Percentiles rank a stretch among this genome's conserved stretches.
These are phyloP conservation scores for Sebastes minor DNA, from an alignment of 2,797 vertebrate species.

Conservation along the genomic window DNA sequence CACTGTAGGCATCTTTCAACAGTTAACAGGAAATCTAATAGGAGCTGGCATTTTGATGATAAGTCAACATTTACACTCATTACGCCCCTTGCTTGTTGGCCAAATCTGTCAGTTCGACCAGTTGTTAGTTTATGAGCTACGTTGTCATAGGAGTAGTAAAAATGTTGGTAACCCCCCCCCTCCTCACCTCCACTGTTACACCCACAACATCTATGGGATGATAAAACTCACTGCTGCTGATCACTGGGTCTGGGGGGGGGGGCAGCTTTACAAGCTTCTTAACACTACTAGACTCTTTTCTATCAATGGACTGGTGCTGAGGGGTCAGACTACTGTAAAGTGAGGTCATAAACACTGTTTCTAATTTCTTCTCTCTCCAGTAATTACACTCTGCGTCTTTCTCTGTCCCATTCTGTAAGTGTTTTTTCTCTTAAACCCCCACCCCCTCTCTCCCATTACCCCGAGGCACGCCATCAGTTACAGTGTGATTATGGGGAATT, in stretches of 20 bases:
- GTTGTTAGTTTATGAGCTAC: conserved; percentile 68
- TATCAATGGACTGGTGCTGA: conserved; percentile 50
- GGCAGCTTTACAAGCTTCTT: conserved; percentile 66
- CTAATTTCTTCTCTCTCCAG: neutral
- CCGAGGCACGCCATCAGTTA: conserved; percentile 18
- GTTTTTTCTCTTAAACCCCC: neutral
- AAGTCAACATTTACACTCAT: conserved; percentile 59
- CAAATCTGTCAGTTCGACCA: conserved; percentile 58
- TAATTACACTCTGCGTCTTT: neutral
- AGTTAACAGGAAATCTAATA: conserved; percentile 41
- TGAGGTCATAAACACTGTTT: conserved; percentile 25
- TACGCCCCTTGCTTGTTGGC: conserved; percentile 33
- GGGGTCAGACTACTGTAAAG: conserved; percentile 19
- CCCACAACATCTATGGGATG: conserved; percentile 42
- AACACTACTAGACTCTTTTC: conserved; percentile 34
- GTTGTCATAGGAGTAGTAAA: conserved; percentile 63
- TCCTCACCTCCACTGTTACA: conserved; percentile 30
- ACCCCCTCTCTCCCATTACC: neutral
- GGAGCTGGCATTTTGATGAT: conserved; percentile 57
- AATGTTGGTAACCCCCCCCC: conserved; percentile 53
- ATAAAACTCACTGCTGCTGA: conserved; percentile 60
- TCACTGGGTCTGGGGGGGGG: conserved; percentile 31
- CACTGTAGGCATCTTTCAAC: conserved; percentile 7
- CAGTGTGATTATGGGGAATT: conserved; percentile 29
- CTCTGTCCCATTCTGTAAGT: neutral